Percentiles rank a stretch among this genome's conserved stretches.
Evolutionary conservation across 2,888 invertebrate species (phyloP).

Genomic region (Chalcis sispes): DNA sequence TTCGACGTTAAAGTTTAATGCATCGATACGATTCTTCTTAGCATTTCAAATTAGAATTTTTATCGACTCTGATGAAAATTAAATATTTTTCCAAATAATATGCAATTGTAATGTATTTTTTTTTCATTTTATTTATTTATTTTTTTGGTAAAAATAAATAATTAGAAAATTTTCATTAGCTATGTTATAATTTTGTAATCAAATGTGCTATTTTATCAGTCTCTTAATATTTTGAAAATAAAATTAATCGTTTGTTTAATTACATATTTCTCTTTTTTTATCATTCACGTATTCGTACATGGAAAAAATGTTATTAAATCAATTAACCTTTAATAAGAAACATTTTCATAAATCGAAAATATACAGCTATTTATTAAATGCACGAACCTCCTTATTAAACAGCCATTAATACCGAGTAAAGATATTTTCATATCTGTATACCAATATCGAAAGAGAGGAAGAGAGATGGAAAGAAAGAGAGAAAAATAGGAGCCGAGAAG

Average conservation of each 20-base stretch:
- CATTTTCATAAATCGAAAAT: constrained; percentile 9
- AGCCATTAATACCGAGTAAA: constrained; percentile 35
- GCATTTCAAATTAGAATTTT: too few relatives aligned
- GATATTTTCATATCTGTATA: constrained; percentile 26
- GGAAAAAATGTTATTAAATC: constrained; percentile 21
- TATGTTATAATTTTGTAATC: too few relatives aligned
- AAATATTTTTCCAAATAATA: neutral
- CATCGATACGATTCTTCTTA: too few relatives aligned
- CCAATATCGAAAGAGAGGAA: neutral
- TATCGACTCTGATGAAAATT: too few relatives aligned
- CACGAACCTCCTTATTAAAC: constrained; percentile 41
- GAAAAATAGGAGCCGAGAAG: neutral
- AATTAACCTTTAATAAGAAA: neutral
- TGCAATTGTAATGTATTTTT: too few relatives aligned
- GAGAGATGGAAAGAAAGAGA: neutral
- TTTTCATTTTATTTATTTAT: too few relatives aligned
- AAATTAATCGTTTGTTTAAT: neutral
- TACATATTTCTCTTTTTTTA: neutral
- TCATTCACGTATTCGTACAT: too few relatives aligned
- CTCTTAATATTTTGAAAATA: neutral
- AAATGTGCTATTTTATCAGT: too few relatives aligned
- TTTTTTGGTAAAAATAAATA: too few relatives aligned
- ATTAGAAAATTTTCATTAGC: too few relatives aligned
- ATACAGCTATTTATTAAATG: constrained; percentile 31
- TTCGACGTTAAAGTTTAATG: too few relatives aligned